These are phyloP conservation scores for Melipona bicolor DNA, from an alignment of 2,888 invertebrate species.

Conservation along the genomic window DNA sequence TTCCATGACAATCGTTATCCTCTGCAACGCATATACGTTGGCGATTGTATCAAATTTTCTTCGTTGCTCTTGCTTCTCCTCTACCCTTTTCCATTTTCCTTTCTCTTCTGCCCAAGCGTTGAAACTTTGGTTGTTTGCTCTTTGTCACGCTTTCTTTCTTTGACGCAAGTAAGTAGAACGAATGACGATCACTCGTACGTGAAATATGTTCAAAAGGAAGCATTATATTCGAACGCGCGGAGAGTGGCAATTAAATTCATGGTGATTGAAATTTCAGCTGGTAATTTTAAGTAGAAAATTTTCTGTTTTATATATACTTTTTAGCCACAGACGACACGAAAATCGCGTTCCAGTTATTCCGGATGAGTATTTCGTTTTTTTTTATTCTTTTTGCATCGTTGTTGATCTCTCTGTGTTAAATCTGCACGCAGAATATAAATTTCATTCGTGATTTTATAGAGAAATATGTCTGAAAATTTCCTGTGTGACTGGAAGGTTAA, in stretches of 20 bases:
- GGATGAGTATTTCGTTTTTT: too few relatives aligned
- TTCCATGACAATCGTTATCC: background rate
- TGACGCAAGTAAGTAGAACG: background rate
- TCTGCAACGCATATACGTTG: background rate
- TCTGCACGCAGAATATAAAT: too few relatives aligned
- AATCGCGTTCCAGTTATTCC: background rate
- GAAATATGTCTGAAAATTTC: too few relatives aligned
- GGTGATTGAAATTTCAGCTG: background rate
- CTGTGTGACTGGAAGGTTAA: too few relatives aligned
- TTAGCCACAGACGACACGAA: background rate
- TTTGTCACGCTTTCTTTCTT: background rate
- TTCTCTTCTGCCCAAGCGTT: background rate
- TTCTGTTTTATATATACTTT: background rate
- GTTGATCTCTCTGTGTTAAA: too few relatives aligned
- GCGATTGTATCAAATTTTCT: conserved; percentile 9
- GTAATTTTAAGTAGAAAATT: background rate
- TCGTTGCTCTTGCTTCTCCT: background rate
- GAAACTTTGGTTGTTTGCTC: background rate
- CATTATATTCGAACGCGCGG: background rate
- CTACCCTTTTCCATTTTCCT: background rate
- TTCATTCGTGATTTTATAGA: too few relatives aligned
- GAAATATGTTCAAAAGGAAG: background rate
- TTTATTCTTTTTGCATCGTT: too few relatives aligned
- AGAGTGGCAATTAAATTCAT: background rate
- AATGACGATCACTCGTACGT: background rate